These are phyloP conservation scores for Theristicus caerulescens DNA, from an alignment of 2,113 vertebrate genomes.

Conservation along the genomic window DNA sequence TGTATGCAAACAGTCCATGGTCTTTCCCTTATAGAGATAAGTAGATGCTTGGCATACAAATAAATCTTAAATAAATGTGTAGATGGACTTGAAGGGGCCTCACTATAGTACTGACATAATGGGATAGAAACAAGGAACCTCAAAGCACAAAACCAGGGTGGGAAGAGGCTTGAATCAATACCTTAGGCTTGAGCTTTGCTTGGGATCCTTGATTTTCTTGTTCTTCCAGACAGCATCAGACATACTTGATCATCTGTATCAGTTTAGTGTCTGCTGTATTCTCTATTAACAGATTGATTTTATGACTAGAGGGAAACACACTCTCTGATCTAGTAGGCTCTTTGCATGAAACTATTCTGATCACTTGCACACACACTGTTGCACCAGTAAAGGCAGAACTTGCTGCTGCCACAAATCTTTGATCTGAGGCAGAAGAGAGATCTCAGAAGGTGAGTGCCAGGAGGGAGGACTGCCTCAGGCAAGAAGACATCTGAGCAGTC, in stretches of 20 bases:
- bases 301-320: background rate
- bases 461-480: conserved; percentile 32
- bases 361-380: background rate
- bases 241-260: background rate
- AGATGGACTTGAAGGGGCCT: background rate
- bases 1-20: fast-evolving
- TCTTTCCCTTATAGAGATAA: background rate
- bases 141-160: background rate
- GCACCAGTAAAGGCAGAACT: conserved; percentile 1
- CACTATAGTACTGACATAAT: background rate
- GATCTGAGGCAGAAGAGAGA: conserved; percentile 12
- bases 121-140: background rate
- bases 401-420: background rate
- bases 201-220: background rate
- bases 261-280: background rate
- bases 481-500: background rate
- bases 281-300: background rate
- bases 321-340: conserved; percentile 23
- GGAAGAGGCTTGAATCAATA: background rate
- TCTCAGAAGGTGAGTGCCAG: conserved; percentile 24
- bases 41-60: background rate
- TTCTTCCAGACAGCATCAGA: conserved; percentile 1
- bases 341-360: conserved; percentile 12
- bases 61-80: background rate
- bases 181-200: background rate